Evolutionary conservation across 2,888 invertebrate genomes (phyloP).

Genomic region (Drosophila nr. medialis): DNA sequence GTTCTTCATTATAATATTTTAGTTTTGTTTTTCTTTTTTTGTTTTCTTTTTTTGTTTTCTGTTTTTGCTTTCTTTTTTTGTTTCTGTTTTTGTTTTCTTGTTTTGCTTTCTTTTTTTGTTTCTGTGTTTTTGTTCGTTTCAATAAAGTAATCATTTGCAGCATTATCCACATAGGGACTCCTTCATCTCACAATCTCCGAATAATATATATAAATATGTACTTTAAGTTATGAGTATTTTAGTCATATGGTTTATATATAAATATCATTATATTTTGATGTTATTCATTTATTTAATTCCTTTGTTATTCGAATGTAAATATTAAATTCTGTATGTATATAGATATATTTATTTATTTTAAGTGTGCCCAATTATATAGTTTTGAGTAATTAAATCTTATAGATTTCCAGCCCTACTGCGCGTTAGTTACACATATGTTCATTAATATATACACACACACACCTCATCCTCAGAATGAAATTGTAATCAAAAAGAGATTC

Average conservation of each 20-base stretch:
- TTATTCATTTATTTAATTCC: constrained; percentile 31
- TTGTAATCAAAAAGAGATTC: background rate
- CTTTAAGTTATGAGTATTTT: constrained; percentile 49
- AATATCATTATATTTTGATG: constrained; percentile 46
- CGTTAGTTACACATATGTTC: constrained; percentile 17
- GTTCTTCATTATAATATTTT: constrained; percentile 35
- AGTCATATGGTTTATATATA: constrained; percentile 41
- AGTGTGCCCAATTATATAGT: constrained; percentile 69
- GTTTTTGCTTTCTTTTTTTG: constrained; percentile 12
- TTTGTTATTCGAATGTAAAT: constrained; percentile 55
- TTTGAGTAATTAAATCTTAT: constrained; percentile 75
- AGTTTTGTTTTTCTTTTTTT: constrained; percentile 10
- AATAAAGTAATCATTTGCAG: constrained; percentile 80
- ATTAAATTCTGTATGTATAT: constrained; percentile 55
- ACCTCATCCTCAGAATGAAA: constrained; percentile 14
- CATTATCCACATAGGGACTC: constrained; percentile 66
- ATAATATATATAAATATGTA: constrained; percentile 49
- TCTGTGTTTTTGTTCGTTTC: constrained; percentile 35
- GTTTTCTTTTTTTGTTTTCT: no score
- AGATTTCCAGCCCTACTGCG: constrained; percentile 57
- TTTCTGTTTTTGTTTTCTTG: background rate
- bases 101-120: no score
- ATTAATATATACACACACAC: constrained; percentile 14
- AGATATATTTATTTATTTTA: constrained; percentile 47
- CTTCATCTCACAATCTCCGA: constrained; percentile 45